Evolutionary conservation across 1,140 invertebrate species (phyloP).

Genomic region (Heterodera schachtii): DNA sequence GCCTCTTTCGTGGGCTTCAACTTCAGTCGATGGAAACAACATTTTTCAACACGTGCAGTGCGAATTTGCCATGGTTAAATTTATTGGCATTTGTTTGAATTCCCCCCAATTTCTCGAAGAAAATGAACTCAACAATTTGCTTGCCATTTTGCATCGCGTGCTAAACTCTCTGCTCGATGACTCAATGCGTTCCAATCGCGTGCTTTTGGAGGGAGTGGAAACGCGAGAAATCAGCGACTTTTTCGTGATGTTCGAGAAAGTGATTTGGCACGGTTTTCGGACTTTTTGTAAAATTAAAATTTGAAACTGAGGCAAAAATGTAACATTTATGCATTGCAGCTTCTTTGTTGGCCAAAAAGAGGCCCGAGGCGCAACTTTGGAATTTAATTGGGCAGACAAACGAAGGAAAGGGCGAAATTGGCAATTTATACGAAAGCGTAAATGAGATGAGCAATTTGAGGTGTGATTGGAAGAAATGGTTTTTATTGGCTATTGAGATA

Average conservation of each 20-base stretch:
- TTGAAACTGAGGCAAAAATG: neutral
- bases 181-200: constrained; percentile 25
- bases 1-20: neutral
- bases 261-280: constrained; percentile 31
- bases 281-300: constrained; percentile 1
- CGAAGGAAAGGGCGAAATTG: constrained; percentile 19
- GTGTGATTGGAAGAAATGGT: neutral
- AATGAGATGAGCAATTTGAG: constrained; percentile 17
- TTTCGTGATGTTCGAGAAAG: constrained; percentile 31
- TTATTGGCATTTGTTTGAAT: neutral
- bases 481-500: neutral
- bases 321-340: neutral
- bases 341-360: constrained; percentile 13
- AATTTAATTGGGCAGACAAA: constrained; percentile 13
- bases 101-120: neutral
- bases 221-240: constrained; percentile 29
- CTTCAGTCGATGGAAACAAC: constrained; percentile 15
- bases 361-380: constrained; percentile 20
- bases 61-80: constrained; percentile 27
- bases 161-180: constrained; percentile 35
- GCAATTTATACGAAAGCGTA: constrained; percentile 12
- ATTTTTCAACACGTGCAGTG: constrained; percentile 24
- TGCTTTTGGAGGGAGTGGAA: constrained; percentile 19
- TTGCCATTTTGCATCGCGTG: constrained; percentile 15
- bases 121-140: constrained; percentile 30